Percentiles rank a stretch among this genome's conserved stretches.
These are phyloP conservation scores for Tetranychus truncatus DNA, from an alignment of 2,888 invertebrate genomes.

Conservation along the genomic window DNA sequence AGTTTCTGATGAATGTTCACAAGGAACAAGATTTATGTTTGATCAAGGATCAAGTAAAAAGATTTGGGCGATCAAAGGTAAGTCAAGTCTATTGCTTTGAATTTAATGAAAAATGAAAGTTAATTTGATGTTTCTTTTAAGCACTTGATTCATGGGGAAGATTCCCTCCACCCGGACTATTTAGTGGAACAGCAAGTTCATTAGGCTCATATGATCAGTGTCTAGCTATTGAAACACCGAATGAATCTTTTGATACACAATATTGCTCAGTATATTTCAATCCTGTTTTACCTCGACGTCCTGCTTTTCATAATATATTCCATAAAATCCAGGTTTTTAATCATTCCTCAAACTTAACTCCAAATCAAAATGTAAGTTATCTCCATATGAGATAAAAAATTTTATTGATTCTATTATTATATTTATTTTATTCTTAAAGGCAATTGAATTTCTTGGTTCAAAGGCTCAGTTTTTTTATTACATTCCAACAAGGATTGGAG, in stretches of 20 bases:
- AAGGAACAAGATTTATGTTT: neutral
- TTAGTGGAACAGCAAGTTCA: slow-evolving; percentile 17
- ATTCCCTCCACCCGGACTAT: slow-evolving; percentile 17
- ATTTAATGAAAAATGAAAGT: too few relatives aligned
- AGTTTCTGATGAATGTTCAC: neutral
- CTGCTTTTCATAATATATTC: slow-evolving; percentile 9
- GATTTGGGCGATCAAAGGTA: neutral
- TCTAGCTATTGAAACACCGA: neutral
- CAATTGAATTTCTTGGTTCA: neutral
- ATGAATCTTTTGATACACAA: neutral
- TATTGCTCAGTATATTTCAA: slow-evolving; percentile 7
- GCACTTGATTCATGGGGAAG: slow-evolving; percentile 19
- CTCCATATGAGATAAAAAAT: neutral
- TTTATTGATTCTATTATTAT: too few relatives aligned
- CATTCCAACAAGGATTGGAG: slow-evolving; percentile 17
- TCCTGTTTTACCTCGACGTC: slow-evolving; percentile 8
- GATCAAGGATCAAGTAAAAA: neutral
- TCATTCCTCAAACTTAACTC: neutral
- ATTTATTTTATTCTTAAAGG: neutral
- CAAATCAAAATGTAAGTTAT: neutral
- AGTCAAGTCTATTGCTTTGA: neutral
- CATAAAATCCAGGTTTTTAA: neutral
- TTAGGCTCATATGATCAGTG: slow-evolving; percentile 21
- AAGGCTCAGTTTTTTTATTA: slow-evolving; percentile 21
- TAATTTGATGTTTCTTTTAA: neutral